Conservation (phyloP, 2,113 vertebrate species). For the Hypomesus transpacificus region DNA sequence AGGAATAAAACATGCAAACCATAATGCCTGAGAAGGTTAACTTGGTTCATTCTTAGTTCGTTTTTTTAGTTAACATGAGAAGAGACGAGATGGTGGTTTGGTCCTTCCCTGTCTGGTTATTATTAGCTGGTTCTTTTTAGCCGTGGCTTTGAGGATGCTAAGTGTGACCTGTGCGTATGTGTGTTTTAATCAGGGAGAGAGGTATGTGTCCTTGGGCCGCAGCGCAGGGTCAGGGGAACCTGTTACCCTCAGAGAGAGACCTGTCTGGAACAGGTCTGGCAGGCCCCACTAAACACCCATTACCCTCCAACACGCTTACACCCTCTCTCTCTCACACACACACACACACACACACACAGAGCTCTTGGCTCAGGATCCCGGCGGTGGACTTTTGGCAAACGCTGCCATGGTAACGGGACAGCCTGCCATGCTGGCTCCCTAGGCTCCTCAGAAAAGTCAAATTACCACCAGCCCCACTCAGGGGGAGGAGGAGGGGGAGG, state of each 20-base stretch:
- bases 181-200: conserved; percentile 71
- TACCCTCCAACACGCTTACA: conserved; percentile 42
- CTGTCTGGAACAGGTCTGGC: conserved; percentile 61
- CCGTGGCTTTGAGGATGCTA: conserved; percentile 17
- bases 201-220: conserved; percentile 70
- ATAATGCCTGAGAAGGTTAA: too few relatives aligned
- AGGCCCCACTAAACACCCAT: conserved; percentile 67
- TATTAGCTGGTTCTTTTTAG: not conserved
- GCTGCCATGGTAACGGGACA: conserved; percentile 58
- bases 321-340: not conserved
- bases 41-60: too few relatives aligned
- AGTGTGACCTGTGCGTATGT: conserved; percentile 26
- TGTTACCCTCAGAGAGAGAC: conserved; percentile 52
- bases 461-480: conserved; percentile 54
- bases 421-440: conserved; percentile 39
- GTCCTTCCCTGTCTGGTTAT: not conserved
- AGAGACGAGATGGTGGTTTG: not conserved
- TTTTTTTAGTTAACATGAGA: not conserved
- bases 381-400: conserved; percentile 49
- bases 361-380: conserved; percentile 27
- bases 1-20: too few relatives aligned
- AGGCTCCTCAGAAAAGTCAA: conserved; percentile 52
- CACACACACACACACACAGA: conserved; percentile 8
- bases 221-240: conserved; percentile 65
- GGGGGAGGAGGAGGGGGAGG: conserved; percentile 34